Percentiles rank a stretch among this genome's conserved stretches.
These are phyloP conservation scores for Andrena fulva DNA, from an alignment of 2,888 invertebrate genomes.

Conservation along the genomic window DNA sequence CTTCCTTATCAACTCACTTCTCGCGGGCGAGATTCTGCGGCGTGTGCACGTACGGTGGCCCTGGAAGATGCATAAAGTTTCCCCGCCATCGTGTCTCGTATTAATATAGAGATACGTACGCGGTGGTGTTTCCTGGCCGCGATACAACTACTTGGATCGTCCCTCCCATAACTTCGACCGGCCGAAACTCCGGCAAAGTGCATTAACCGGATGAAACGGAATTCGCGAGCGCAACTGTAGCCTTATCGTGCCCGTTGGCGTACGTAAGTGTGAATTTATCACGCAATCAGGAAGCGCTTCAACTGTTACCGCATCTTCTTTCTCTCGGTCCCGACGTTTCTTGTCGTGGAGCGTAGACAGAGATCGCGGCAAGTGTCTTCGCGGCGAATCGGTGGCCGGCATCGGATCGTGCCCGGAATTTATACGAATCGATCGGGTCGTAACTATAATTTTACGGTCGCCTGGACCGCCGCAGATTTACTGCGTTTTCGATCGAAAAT, in stretches of 20 bases:
- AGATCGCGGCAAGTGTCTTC: background rate
- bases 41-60: slow-evolving; percentile 5
- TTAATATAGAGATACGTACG: slow-evolving; percentile 55
- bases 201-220: slow-evolving; percentile 74
- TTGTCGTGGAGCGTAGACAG: background rate
- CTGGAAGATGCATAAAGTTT: slow-evolving; percentile 38
- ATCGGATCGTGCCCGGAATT: slow-evolving; percentile 33
- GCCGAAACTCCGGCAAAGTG: slow-evolving; percentile 60
- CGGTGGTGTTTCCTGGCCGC: slow-evolving; percentile 13
- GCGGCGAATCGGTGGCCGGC: slow-evolving; percentile 2
- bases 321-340: background rate
- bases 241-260: background rate
- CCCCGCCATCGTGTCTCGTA: slow-evolving; percentile 36
- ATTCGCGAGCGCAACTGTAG: slow-evolving; percentile 33
- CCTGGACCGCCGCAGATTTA: slow-evolving; percentile 32
- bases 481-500: slow-evolving; percentile 31
- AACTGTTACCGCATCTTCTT: background rate
- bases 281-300: background rate
- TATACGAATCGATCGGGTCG: slow-evolving; percentile 12
- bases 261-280: background rate
- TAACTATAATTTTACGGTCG: slow-evolving; percentile 42
- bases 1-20: slow-evolving; percentile 30
- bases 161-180: slow-evolving; percentile 45
- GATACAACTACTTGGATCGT: slow-evolving; percentile 54
- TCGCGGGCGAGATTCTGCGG: background rate